Evolutionary conservation across 1,140 invertebrate genomes (phyloP).

Genomic region (Drosophila yakuba): DNA sequence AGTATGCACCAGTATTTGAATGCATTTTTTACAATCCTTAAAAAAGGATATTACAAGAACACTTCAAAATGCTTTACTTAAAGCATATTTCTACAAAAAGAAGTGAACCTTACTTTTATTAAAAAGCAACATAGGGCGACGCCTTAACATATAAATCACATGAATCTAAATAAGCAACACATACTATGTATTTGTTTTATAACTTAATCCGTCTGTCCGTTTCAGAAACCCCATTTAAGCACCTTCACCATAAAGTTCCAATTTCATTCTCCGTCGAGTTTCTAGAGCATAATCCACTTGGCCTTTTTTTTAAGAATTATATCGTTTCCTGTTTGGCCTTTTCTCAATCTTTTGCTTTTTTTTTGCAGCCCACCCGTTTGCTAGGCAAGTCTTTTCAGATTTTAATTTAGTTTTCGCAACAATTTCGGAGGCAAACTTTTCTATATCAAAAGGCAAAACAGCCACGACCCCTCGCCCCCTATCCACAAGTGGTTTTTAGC

Average conservation of each 20-base stretch:
- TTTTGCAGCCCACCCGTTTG: not conserved
- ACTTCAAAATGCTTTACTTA: too few relatives aligned
- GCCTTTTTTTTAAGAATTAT: conserved; percentile 29
- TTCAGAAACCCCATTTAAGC: not conserved
- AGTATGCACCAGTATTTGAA: too few relatives aligned
- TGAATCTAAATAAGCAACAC: not conserved
- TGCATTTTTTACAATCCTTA: too few relatives aligned
- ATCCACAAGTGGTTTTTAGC: conserved; percentile 37
- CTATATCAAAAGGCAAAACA: conserved; percentile 48
- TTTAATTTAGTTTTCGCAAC: conserved; percentile 80
- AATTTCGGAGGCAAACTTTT: conserved; percentile 74
- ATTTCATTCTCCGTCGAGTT: conserved; percentile 23
- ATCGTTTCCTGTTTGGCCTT: conserved; percentile 32
- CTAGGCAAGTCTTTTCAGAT: conserved; percentile 59
- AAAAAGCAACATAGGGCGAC: too few relatives aligned
- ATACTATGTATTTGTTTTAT: not conserved
- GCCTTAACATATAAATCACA: too few relatives aligned
- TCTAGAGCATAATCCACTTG: conserved; percentile 47
- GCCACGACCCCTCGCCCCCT: not conserved
- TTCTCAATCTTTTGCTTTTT: conserved; percentile 9
- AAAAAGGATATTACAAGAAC: too few relatives aligned
- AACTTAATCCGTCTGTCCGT: not conserved
- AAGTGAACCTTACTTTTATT: too few relatives aligned
- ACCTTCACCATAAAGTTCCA: not conserved
- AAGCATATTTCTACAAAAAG: too few relatives aligned